Percentiles rank a stretch among this genome's conserved stretches.
phyloP scores from a whole-genome alignment of 2,113 vertebrate genomes.

The Motacilla alba region DNA sequence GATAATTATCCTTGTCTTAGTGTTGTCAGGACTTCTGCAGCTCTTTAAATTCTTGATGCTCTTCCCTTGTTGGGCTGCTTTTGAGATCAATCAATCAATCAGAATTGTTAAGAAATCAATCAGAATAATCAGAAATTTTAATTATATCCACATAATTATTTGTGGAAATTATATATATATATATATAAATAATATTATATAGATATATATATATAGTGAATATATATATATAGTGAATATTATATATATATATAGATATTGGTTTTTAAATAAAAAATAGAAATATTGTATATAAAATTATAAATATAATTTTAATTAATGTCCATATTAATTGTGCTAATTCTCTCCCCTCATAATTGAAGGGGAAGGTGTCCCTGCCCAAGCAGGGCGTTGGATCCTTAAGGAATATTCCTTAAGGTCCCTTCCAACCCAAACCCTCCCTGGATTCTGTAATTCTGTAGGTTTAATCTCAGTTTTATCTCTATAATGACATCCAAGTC shows the following conservation, averaged over 20 bases:
- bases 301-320: not conserved
- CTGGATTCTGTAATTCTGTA: fast-evolving
- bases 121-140: not conserved
- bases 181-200: no score
- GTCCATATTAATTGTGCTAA: not conserved
- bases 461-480: not conserved
- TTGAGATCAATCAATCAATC: not conserved
- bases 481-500: fast-evolving
- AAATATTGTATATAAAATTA: no score
- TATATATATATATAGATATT: no score
- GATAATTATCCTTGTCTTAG: not conserved
- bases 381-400: not conserved
- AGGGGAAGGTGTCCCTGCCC: not conserved
- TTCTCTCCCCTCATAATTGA: not conserved
- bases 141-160: not conserved
- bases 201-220: no score
- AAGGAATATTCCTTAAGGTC: not conserved
- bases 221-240: no score
- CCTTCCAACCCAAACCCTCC: not conserved
- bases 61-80: not conserved
- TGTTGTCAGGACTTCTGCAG: not conserved
- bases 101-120: not conserved
- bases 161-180: not conserved
- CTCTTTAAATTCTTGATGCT: not conserved
- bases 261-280: no score